Evolutionary conservation across 2,797 vertebrate genomes (phyloP), one percentile per base, ranked within the genome.

Genomic region (Rhadinocentrus ornatus): DNA sequence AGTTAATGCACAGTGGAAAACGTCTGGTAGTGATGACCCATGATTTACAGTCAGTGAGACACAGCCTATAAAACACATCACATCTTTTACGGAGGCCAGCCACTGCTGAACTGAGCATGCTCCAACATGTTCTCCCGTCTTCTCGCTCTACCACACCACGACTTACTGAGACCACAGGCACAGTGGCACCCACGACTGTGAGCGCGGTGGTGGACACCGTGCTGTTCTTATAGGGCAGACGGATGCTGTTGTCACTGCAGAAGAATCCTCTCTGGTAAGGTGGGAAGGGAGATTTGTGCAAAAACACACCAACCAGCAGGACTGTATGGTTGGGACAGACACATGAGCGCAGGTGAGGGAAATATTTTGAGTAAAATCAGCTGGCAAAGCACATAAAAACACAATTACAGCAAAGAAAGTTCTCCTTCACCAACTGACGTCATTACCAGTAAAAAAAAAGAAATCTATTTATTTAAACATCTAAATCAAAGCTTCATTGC

Each of bases 131-230:
- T 77, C 52, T 81, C 78, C 64, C 82, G 68, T 79, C 64, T 53
- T 82, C 73, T 66, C 65, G 85, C 86, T 62, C 78, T 58, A 84
- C 91, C 90, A n/a, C 73, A 64, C 66, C 75, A 60, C 88, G 92
- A 96, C 95, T 97, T 97, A 96, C 96, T 89, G 94, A 94, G 91
- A 92, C 54, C 84, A 95, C 84, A 27, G 95, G 94, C 92, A 95
- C 75, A 83, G 95, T 64, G 88, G 94, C 62, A 75, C 94, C 94
- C 92, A 93, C 90, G 12, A 93, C 91, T 68, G 89, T 92, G 85
- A 95, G 93, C 86, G 93, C 77, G 1, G 93, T 85, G 82, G 89
- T 93, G 48, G 89, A 93, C 89, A 96, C 91, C 18, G 94, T 92
- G 91, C 94, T 96, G 92, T 26, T 85, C 94, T 96, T 95, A 68